These are phyloP conservation scores for Enteromius treurensis DNA, from an alignment of 2,797 vertebrate genomes.

Conservation along the genomic window DNA sequence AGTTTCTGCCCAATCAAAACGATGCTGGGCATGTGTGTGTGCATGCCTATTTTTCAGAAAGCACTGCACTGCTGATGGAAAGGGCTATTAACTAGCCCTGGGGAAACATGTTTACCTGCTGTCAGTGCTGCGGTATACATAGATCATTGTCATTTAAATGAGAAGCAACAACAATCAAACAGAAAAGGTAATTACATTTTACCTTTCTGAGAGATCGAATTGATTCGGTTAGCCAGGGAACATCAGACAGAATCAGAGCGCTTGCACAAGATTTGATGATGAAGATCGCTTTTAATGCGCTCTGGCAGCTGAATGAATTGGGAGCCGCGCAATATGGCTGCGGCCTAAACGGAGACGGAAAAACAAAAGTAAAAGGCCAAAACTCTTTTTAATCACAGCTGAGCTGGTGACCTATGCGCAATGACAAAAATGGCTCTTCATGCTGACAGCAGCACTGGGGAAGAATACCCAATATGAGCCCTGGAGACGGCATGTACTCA, in stretches of 20 bases:
- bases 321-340: conserved; percentile 52
- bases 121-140: conserved; percentile 62
- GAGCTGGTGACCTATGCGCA: conserved; percentile 43
- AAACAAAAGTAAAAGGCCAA: conserved; percentile 40
- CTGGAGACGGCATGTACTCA: conserved; percentile 1
- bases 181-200: conserved; percentile 66
- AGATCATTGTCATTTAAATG: conserved; percentile 68
- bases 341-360: conserved; percentile 45
- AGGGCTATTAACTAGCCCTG: conserved; percentile 57
- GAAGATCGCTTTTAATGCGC: conserved; percentile 62
- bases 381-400: conserved; percentile 47
- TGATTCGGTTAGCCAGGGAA: conserved; percentile 62
- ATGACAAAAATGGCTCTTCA: conserved; percentile 19
- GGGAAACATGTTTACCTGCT: conserved; percentile 66
- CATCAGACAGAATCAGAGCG: conserved; percentile 55
- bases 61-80: conserved; percentile 54
- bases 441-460: conserved; percentile 26
- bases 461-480: conserved; percentile 22
- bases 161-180: conserved; percentile 66
- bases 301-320: conserved; percentile 64
- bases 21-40: background rate
- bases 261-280: conserved; percentile 62
- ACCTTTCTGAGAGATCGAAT: conserved; percentile 62
- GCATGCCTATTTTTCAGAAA: conserved; percentile 52
- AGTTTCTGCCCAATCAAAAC: conserved; percentile 42